Evolutionary conservation across 2,888 invertebrate genomes (phyloP).

Genomic region (Polyploca ridens): DNA sequence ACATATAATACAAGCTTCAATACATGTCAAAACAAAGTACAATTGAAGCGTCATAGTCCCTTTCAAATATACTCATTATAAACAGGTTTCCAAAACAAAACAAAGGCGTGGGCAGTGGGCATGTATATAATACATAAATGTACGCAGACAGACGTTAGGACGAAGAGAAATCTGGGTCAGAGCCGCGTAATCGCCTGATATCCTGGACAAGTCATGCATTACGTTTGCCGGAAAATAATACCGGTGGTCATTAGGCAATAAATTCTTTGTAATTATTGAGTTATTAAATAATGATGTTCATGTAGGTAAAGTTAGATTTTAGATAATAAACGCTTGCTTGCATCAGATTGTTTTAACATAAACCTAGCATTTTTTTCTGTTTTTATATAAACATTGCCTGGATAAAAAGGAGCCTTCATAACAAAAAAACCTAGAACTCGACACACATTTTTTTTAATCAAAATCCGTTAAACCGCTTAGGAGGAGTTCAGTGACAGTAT

Average conservation of each 20-base stretch:
- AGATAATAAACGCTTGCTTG: too few species aligned
- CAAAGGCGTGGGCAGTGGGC: slow-evolving; percentile 3
- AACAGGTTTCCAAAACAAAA: background rate
- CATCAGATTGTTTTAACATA: too few species aligned
- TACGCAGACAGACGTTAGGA: slow-evolving; percentile 16
- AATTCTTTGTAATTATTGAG: slow-evolving; percentile 5
- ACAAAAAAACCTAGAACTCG: too few species aligned
- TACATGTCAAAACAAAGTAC: too few species aligned
- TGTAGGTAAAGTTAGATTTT: background rate
- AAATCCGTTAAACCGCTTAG: too few species aligned
- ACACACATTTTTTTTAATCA: too few species aligned
- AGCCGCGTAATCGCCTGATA: slow-evolving; percentile 17
- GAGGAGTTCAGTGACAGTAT: too few species aligned
- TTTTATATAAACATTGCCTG: background rate
- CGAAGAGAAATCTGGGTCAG: slow-evolving; percentile 44
- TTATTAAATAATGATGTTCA: slow-evolving; percentile 3
- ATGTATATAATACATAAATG: background rate
- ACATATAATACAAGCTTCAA: too few species aligned
- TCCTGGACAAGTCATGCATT: slow-evolving; percentile 28
- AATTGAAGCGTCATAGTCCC: too few species aligned
- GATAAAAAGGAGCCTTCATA: too few species aligned
- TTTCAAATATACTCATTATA: background rate
- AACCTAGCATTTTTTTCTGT: background rate
- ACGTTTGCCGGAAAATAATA: slow-evolving; percentile 22
- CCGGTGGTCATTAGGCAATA: slow-evolving; percentile 5